Evolutionary conservation across 1,140 invertebrate genomes (phyloP).

Genomic region (Hestina assimilis): DNA sequence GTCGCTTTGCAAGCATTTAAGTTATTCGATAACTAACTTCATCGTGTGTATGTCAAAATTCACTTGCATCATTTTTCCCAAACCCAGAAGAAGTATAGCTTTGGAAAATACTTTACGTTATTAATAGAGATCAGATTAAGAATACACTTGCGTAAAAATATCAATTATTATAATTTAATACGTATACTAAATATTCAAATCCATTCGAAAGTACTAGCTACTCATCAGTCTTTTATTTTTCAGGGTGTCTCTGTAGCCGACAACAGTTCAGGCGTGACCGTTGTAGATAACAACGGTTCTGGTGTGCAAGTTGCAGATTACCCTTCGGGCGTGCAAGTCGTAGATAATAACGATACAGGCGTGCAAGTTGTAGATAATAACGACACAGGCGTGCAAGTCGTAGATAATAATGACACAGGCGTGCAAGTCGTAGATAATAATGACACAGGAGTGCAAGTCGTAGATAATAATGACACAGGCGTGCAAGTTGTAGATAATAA

Average conservation of each 20-base stretch:
- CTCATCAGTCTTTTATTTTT: no score
- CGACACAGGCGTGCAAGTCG: conserved; percentile 13
- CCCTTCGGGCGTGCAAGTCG: conserved; percentile 9
- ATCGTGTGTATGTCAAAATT: no score
- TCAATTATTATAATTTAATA: no score
- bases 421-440: conserved; percentile 19
- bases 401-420: conserved; percentile 9
- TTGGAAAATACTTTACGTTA: no score
- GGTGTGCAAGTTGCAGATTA: conserved; percentile 7
- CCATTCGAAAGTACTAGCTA: no score
- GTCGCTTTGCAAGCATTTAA: no score
- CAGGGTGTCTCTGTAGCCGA: not conserved
- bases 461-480: not conserved
- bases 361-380: conserved; percentile 25
- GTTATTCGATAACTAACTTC: no score
- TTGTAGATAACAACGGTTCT: not conserved
- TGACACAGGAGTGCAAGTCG: conserved; percentile 4
- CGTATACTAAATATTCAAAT: no score
- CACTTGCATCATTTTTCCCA: no score
- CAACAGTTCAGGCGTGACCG: not conserved
- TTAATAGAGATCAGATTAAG: no score
- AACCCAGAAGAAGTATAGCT: no score
- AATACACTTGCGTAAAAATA: no score
- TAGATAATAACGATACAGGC: conserved; percentile 11
- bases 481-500: conserved; percentile 6